These are phyloP conservation scores for Sylvietta virens DNA, from an alignment of 2,113 vertebrate species.

Conservation along the genomic window DNA sequence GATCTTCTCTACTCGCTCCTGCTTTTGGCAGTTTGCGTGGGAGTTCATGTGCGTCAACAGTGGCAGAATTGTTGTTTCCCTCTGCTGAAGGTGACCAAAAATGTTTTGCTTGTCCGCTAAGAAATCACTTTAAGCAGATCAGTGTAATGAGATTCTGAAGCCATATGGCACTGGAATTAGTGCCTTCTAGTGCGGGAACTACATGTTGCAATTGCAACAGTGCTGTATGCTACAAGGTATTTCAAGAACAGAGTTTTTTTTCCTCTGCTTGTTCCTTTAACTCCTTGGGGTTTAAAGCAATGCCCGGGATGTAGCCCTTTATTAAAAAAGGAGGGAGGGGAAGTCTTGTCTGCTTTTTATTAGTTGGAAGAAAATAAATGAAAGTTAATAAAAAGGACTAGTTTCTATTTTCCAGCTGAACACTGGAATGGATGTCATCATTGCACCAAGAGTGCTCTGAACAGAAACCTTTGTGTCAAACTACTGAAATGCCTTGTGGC, in stretches of 20 bases:
- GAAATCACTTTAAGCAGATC: slow-evolving; percentile 57
- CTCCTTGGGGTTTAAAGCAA: neutral
- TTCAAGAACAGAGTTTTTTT: neutral
- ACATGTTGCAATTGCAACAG: neutral
- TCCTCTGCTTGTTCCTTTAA: neutral
- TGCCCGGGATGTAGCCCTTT: neutral
- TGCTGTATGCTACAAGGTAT: neutral
- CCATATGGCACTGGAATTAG: slow-evolving; percentile 58
- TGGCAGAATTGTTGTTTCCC: neutral
- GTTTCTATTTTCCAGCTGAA: neutral
- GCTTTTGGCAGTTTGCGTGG: neutral
- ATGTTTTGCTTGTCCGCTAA: neutral
- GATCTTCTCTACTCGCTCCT: neutral
- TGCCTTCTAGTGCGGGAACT: neutral
- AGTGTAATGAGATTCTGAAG: slow-evolving; percentile 63
- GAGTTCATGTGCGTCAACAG: neutral
- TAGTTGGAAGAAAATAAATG: neutral
- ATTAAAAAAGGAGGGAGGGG: neutral
- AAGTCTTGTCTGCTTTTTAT: neutral
- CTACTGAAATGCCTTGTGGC: neutral
- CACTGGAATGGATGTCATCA: neutral
- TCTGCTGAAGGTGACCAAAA: slow-evolving; percentile 22
- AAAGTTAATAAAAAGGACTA: neutral
- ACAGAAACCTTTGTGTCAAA: neutral
- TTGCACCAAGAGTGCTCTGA: neutral